Evolutionary conservation across 2,888 invertebrate species (phyloP), one percentile per base, ranked within the genome.

Genomic region (Brachynemurus nebulosus): DNA sequence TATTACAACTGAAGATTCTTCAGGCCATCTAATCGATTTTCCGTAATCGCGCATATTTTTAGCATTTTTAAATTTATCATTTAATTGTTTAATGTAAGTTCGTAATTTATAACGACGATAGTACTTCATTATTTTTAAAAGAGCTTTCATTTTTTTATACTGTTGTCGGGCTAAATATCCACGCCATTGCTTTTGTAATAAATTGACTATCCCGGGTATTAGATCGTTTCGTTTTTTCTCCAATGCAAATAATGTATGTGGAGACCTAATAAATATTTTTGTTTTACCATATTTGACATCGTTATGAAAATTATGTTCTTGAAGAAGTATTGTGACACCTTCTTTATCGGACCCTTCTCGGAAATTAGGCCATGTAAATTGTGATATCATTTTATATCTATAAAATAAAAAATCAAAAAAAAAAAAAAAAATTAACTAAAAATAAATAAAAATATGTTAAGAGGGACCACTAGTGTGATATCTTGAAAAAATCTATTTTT

Each of bases 351-450:
- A 69, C 42, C 78, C 80, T 4, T 80, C 78, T 46, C 81, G 77
- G 70, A 84, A 96, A 68, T 92, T 95, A 25, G 97, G 97, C 97
- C 97, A 97, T 2, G 96, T 97, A 64, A 83, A 84, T 59, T 85
- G 82, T 0, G 86, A 89, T 53, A 95, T 83, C 88, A 96, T 91
- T 72, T 97, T 97, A 73, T 97, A 97, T 48, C 95, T 80, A 51
- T 20, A 59, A 16, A 27, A n/a, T 30, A 19, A 45, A 30, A 27
- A 33, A 44, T 38, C 9, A 30, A 33, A 6, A 40, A 17, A 18
- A 14, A 8, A 45, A 12, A 12, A 48, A 34, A 16, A 33, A 44
- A 19, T 11, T 17, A 14, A 34, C 21, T 16, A 27, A 20, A 18
- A 25, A 14, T 9, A 9, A 44, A 44, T 35, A 7, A 40, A 36